Conservation (phyloP, 1,140 invertebrate genomes). For the Kradibia gibbosae region DNA sequence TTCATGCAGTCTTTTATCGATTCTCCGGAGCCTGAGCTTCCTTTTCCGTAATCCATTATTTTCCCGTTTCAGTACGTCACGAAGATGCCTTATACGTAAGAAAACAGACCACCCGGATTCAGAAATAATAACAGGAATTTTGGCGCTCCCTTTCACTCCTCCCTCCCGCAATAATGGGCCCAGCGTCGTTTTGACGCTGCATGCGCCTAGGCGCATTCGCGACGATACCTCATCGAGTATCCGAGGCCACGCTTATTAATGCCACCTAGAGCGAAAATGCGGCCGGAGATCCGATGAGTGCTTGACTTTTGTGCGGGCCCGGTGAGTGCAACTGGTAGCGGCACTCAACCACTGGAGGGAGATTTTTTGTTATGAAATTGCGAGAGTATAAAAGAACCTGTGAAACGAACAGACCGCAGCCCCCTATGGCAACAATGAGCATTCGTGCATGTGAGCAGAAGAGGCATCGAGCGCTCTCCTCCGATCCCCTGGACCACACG, state of each 20-base stretch:
- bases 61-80: slow-evolving; percentile 20
- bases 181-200: not conserved
- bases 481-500: slow-evolving; percentile 5
- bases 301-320: slow-evolving; percentile 60
- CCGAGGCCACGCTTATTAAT: slow-evolving; percentile 57
- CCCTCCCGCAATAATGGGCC: not conserved
- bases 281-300: slow-evolving; percentile 15
- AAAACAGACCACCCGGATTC: slow-evolving; percentile 48
- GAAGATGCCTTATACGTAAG: slow-evolving; percentile 7
- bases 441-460: not conserved
- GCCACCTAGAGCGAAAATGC: slow-evolving; percentile 34
- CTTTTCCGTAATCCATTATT: slow-evolving; percentile 40
- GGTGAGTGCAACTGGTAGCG: slow-evolving; percentile 67
- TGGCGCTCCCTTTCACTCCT: slow-evolving; percentile 42
- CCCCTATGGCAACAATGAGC: slow-evolving; percentile 29
- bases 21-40: slow-evolving; percentile 4
- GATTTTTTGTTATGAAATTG: slow-evolving; percentile 55
- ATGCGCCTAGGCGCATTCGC: not conserved
- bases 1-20: slow-evolving; percentile 9
- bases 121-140: slow-evolving; percentile 3
- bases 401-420: slow-evolving; percentile 51
- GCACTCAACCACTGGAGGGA: slow-evolving; percentile 40
- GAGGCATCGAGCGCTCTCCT: slow-evolving; percentile 11
- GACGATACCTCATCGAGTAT: slow-evolving; percentile 54
- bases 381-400: slow-evolving; percentile 56